phyloP scores from a whole-genome alignment of 2,888 invertebrate species.

The Cerastis leucographa region DNA sequence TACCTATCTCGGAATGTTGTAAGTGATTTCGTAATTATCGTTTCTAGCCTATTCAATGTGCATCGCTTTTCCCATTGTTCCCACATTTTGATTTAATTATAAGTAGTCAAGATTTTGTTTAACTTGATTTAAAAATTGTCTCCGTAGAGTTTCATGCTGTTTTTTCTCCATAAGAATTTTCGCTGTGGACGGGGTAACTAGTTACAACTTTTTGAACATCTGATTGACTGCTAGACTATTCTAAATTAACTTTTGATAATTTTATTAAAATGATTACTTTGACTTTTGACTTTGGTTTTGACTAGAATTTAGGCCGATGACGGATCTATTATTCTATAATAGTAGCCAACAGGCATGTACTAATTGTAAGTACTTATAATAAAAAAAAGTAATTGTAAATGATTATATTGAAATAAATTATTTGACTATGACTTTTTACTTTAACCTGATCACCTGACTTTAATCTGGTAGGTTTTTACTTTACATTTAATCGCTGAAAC shows the following conservation, averaged over 20 bases:
- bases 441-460: not conserved
- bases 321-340: not conserved
- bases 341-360: not conserved
- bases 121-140: not conserved
- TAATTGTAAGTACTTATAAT: not conserved
- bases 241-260: not conserved
- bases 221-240: not conserved
- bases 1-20: conserved; percentile 62
- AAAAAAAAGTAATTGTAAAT: not conserved
- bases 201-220: not conserved
- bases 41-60: not conserved
- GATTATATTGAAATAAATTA: conserved; percentile 3
- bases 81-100: not conserved
- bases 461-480: not conserved
- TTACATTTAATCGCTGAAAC: not conserved
- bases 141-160: not conserved
- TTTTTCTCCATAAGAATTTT: not conserved
- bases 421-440: conserved; percentile 9
- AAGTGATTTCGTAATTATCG: conserved; percentile 36
- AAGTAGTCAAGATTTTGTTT: not conserved
- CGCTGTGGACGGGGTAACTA: not conserved
- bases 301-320: not conserved
- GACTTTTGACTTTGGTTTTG: conserved; percentile 7
- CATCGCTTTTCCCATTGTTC: not conserved
- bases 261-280: conserved; percentile 2